Evolutionary conservation across 2,113 vertebrate species (phyloP).

Genomic region (Leptosomus discolor): DNA sequence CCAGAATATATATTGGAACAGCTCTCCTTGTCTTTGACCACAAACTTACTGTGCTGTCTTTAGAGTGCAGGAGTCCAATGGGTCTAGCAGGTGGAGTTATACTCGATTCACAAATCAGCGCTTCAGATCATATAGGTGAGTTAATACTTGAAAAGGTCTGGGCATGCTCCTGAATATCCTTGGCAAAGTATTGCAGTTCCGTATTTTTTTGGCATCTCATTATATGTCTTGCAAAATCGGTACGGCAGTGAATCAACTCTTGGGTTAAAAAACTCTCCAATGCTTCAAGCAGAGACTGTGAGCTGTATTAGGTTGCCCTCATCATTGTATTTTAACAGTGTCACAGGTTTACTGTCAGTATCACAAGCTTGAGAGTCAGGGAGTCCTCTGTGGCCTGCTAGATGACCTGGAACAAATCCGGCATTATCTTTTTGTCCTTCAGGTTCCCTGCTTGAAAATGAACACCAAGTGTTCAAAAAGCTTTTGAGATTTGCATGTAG

Average conservation of each 20-base stretch:
- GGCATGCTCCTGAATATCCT: neutral
- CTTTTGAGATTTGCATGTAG: neutral
- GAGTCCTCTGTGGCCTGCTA: neutral
- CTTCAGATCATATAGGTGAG: conserved; percentile 79
- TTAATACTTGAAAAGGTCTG: neutral
- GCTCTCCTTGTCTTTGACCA: neutral
- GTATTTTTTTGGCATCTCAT: neutral
- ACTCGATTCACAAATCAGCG: conserved; percentile 82
- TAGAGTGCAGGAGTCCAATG: conserved; percentile 86
- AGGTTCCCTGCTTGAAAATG: neutral
- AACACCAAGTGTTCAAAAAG: neutral
- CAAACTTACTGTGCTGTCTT: neutral
- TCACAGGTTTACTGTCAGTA: neutral
- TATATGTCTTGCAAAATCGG: neutral
- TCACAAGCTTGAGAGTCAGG: neutral
- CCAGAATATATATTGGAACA: neutral
- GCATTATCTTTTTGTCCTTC: neutral
- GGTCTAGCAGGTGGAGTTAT: conserved; percentile 83
- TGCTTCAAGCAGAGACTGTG: neutral
- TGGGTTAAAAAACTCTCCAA: neutral
- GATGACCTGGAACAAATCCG: neutral
- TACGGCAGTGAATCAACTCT: neutral
- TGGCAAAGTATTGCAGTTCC: neutral
- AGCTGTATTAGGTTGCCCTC: neutral
- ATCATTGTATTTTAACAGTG: neutral